These are phyloP conservation scores for Serrognathus titanus DNA, from an alignment of 2,888 invertebrate genomes.

Conservation along the genomic window DNA sequence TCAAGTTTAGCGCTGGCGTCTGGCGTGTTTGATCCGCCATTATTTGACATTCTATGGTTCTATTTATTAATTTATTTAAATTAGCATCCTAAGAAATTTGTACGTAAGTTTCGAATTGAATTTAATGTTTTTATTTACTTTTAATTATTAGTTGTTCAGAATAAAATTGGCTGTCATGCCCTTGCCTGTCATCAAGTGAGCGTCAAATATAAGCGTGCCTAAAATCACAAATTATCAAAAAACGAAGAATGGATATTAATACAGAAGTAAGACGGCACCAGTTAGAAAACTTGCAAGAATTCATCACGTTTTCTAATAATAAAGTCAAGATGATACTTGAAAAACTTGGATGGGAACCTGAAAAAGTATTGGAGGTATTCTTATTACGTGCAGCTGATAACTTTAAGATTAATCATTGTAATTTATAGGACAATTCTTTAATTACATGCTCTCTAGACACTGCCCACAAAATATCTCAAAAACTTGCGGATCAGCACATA, in stretches of 20 bases:
- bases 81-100: no score
- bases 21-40: no score
- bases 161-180: no score
- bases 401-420: not conserved
- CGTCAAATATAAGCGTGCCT: no score
- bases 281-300: conserved; percentile 45
- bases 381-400: not conserved
- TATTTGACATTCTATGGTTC: no score
- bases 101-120: no score
- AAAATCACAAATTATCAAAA: not conserved
- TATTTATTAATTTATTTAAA: no score
- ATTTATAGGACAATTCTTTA: conserved; percentile 38
- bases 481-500: conserved; percentile 47
- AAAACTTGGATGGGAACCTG: conserved; percentile 40
- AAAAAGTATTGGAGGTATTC: conserved; percentile 39
- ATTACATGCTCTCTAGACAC: conserved; percentile 50
- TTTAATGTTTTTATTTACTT: no score
- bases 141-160: no score
- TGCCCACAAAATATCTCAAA: conserved; percentile 48
- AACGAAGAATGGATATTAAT: conserved; percentile 43
- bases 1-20: no score
- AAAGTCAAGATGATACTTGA: conserved; percentile 41
- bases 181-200: no score
- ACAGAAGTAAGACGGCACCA: conserved; percentile 46
- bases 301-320: conserved; percentile 42